Evolutionary conservation across 1,140 invertebrate genomes (phyloP).

Genomic region (Nasonia longicornis): DNA sequence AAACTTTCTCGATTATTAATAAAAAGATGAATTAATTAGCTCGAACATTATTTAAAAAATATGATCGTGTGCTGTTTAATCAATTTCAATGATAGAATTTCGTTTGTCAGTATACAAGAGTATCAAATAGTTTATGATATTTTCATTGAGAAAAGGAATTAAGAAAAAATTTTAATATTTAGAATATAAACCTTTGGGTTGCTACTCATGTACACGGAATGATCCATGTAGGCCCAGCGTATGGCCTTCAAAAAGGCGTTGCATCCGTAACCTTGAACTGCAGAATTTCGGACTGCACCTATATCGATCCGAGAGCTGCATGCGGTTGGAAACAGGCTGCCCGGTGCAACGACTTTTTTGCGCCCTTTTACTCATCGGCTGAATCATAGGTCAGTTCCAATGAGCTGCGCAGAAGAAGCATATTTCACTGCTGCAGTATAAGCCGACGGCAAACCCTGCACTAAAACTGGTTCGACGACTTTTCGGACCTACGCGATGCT

Average conservation of each 20-base stretch:
- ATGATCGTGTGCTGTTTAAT: too few relatives aligned
- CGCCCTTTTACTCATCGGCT: too few relatives aligned
- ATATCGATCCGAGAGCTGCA: conserved; percentile 21
- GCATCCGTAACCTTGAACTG: conserved; percentile 31
- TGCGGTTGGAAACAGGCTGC: not conserved
- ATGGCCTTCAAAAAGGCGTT: not conserved
- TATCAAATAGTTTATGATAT: too few relatives aligned
- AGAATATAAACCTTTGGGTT: not conserved
- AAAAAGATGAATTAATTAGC: too few relatives aligned
- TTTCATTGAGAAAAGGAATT: too few relatives aligned
- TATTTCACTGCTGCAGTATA: conserved; percentile 29
- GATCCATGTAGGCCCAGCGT: not conserved
- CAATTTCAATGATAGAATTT: too few relatives aligned
- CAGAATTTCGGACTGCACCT: conserved; percentile 20
- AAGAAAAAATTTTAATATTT: too few relatives aligned
- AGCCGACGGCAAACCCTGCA: conserved; percentile 12
- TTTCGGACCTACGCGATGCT: conserved; percentile 50
- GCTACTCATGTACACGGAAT: not conserved
- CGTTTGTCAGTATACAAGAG: too few relatives aligned
- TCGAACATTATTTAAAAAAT: too few relatives aligned
- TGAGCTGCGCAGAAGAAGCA: not conserved
- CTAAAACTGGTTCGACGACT: conserved; percentile 56
- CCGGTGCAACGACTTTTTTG: conserved; percentile 9
- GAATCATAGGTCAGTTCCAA: conserved; percentile 55
- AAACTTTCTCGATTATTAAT: not conserved